Evolutionary conservation across 1,140 invertebrate species (phyloP).

Genomic region (Dysdera silvatica): DNA sequence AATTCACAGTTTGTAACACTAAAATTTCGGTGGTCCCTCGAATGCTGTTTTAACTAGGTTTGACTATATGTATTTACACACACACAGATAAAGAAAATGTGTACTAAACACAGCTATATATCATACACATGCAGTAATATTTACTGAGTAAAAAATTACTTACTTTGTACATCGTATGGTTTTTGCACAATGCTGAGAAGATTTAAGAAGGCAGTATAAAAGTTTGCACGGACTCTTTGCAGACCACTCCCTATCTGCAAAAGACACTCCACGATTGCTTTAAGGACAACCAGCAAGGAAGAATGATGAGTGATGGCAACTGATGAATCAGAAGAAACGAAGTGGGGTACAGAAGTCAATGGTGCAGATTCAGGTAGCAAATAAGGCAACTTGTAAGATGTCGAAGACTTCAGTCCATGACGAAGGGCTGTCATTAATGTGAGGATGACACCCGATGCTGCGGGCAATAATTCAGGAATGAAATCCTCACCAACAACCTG

Average conservation of each 20-base stretch:
- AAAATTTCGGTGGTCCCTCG: too few species aligned
- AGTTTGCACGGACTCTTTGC: constrained; percentile 72
- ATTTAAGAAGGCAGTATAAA: constrained; percentile 59
- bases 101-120: too few species aligned
- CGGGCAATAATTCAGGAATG: constrained; percentile 41
- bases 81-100: too few species aligned
- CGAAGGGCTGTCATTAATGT: constrained; percentile 44
- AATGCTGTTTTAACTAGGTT: too few species aligned
- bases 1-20: too few species aligned
- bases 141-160: too few species aligned
- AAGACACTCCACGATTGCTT: constrained; percentile 49
- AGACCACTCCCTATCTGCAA: constrained; percentile 51
- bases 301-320: constrained; percentile 36
- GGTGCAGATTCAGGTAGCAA: too few species aligned
- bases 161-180: constrained; percentile 31
- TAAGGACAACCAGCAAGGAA: constrained; percentile 49
- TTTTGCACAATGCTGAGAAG: constrained; percentile 61
- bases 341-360: too few species aligned
- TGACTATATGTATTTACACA: too few species aligned
- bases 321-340: too few species aligned
- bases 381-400: too few species aligned
- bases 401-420: constrained; percentile 39
- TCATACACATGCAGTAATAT: too few species aligned
- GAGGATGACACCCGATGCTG: constrained; percentile 42
- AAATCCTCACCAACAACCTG: constrained; percentile 43